Evolutionary conservation across 2,888 invertebrate genomes (phyloP), one percentile per base, ranked within the genome.

Genomic region (Hirtodrosophila confusa): DNA sequence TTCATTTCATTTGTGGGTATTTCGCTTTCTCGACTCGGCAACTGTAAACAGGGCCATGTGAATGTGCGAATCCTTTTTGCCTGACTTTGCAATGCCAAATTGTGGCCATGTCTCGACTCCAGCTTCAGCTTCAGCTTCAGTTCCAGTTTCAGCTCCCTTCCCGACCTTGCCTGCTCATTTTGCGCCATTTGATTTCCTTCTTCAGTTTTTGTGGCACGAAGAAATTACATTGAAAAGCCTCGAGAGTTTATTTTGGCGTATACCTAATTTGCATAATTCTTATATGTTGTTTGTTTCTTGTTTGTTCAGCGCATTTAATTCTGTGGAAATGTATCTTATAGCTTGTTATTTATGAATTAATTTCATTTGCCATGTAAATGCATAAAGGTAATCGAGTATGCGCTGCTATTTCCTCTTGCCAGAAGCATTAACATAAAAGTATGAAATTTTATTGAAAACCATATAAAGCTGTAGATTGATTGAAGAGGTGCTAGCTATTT

Each of bases 211-310:
- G 54, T 43, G 44, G 55, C 24, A 12, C 45, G 45, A 48, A 55
- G 64, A 77, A 78, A 82, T 75, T 76, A 78, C 75, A 68, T 63
- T 70, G 76, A 65, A 78, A 78, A 70, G 86, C 75, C 61, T 63
- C 70, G 68, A 78, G 78, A 84, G 80, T 84, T 88, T 86, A 78
- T 86, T 84, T 88, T 77, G 69, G 65, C 73, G 57, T 27, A 27
- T 27, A 87, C 67, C 76, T 68, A 73, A 90, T 89, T 89, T 89
- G 78, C 89, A 89, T 89, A 89, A 89, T 89, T 86, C 88, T 89
- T 88, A 88, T 89, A 88, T 88, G 80, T 88, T 36, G 31, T 37
- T 36, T 56, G 54, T 37, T 43, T 24, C 51, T 49, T 61, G 64
- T 31, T 39, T 36, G 33, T 41, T 62, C 49, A 57, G 55, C 53